Base-by-base conservation (phyloP, 1,140 invertebrate genomes). In the Drosophila quadrilineata region DNA sequence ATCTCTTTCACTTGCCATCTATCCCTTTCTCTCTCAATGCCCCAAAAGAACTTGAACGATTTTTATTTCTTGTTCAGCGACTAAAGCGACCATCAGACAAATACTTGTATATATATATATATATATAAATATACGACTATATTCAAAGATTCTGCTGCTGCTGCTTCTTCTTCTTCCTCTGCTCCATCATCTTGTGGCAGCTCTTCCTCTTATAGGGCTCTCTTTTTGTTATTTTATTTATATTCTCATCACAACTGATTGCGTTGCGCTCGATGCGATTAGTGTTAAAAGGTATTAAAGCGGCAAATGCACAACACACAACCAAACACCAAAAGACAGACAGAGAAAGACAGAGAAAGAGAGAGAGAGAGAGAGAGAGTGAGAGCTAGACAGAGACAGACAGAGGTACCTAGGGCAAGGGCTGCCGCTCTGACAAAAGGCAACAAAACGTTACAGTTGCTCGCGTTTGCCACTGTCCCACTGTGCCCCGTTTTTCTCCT, bases 271-370 rank as follows among this genome's bases (percentile, higher is more conserved):
- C 80, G 79, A 85, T 85, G 79, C 79, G 79, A 85, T 85, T 85
- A 85, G 79, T 85, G 79, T 85, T 85, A 85, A 85, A 85, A 85
- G 79, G 79, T 85, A 85, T 85, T 85, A 85, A 85, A 85, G 79
- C 79, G 79, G 79, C 79, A 85, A 85, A 85, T 85, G 79, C 80
- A 85, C 74, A 84, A 53, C 76, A 84, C 52, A 84, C 68, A 48
- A 52, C 59, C 12, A 38, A 6, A 53, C 50, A 59, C 49, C 28
- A 17, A 48, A 16, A 31, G 50, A 36, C 29, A 57, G 62, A 60
- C 1, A 36, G 38, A 52, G 43, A 49, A 10, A 12, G 33, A 40
- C 2, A 9, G 21, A 19, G 35, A 10, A 14, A 19, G 16, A 29
- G 58, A 28, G 28, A 26, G 62, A 46, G 26, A 8, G 12, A 21